Conservation (phyloP, 2,888 invertebrate genomes). For the Eueremaeus valkanovi region DNA sequence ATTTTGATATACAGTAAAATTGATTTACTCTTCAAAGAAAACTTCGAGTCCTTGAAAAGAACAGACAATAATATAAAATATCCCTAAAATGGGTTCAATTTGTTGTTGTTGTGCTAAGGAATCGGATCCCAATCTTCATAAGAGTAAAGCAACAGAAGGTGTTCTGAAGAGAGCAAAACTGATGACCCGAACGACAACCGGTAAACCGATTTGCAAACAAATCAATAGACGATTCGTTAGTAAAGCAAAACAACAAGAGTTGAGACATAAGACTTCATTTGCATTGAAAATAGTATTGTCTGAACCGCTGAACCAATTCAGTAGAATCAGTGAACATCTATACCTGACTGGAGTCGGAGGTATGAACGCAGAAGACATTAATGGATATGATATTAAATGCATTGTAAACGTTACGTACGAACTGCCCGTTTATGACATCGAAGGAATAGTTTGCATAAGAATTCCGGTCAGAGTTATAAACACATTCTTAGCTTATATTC, state of each 20-base stretch:
- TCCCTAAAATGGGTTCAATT: background rate
- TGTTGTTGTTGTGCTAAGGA: background rate
- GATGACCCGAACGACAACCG: background rate
- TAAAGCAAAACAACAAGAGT: background rate
- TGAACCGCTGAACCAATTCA: background rate
- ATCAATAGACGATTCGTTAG: background rate
- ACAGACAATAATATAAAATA: too few relatives aligned
- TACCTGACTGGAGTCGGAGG: constrained; percentile 38
- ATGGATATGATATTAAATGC: background rate
- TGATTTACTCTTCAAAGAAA: too few relatives aligned
- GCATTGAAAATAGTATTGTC: background rate
- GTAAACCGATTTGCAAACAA: background rate
- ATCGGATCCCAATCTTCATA: background rate
- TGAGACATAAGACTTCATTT: background rate
- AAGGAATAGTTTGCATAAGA: background rate
- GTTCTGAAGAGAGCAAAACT: background rate
- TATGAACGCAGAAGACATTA: constrained; percentile 12
- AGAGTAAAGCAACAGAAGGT: background rate
- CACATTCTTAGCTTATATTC: background rate
- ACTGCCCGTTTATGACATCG: background rate
- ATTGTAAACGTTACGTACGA: constrained; percentile 31
- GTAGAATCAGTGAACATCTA: background rate
- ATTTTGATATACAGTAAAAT: too few relatives aligned
- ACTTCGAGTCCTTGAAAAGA: too few relatives aligned
- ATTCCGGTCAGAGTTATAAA: background rate